Conservation (phyloP, 1,140 invertebrate genomes). For the Drosophila carrolli region DNA sequence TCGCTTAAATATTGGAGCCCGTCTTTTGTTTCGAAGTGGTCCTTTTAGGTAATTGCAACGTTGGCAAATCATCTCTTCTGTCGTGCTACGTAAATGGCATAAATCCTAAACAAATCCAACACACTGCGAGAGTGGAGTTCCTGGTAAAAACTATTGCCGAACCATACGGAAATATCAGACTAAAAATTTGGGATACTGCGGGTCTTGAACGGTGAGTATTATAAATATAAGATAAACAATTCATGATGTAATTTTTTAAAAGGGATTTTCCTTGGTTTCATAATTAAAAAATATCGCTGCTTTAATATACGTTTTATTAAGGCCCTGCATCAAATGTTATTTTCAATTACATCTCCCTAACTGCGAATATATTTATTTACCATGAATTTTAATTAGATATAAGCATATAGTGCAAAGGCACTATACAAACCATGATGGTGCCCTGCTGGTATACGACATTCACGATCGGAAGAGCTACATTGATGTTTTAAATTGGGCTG, state of each 20-base stretch:
- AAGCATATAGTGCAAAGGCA: conserved; percentile 19
- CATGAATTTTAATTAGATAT: conserved; percentile 21
- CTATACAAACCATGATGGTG: conserved; percentile 21
- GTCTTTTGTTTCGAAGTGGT: not conserved
- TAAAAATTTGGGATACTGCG: conserved; percentile 45
- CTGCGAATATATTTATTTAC: too few relatives aligned
- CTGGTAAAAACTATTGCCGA: conserved; percentile 14
- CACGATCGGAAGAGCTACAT: conserved; percentile 30
- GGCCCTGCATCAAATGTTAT: too few relatives aligned
- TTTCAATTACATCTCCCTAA: too few relatives aligned
- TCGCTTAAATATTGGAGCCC: not conserved
- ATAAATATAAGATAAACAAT: too few relatives aligned
- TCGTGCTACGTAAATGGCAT: conserved; percentile 1
- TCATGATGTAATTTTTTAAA: too few relatives aligned
- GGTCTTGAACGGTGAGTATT: conserved; percentile 40
- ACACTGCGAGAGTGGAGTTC: conserved; percentile 30
- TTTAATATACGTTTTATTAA: too few relatives aligned
- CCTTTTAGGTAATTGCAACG: conserved; percentile 1
- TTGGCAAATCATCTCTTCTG: conserved; percentile 50
- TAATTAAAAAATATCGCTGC: too few relatives aligned
- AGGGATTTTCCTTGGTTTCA: too few relatives aligned
- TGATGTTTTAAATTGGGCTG: conserved; percentile 23
- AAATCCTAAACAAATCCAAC: too few relatives aligned
- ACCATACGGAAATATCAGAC: not conserved
- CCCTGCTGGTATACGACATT: conserved; percentile 54